Evolutionary conservation across 1,140 invertebrate genomes (phyloP), one percentile per base, ranked within the genome.

Genomic region (Pseudomyrmex pallidus): DNA sequence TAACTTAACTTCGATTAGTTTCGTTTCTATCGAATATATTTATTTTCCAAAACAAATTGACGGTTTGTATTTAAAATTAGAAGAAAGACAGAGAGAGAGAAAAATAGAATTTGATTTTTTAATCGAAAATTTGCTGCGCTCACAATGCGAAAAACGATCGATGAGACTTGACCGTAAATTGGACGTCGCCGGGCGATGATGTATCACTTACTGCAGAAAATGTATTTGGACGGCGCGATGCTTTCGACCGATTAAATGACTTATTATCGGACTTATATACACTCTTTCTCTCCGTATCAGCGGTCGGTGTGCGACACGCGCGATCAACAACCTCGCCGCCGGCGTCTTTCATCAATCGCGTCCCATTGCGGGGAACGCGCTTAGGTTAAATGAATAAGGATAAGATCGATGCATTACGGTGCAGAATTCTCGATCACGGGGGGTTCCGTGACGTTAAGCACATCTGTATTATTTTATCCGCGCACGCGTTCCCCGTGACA

Each of bases 381-480:
- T 70, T 17, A 70, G 54, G 66, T 80, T 70, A 80, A 72, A 80
- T 59, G 76, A 80, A 80, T 72, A 48, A 70, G 64, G 76, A 78
- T 78, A 78, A 70, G 76, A 72, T 72, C 76, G 66, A 80, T 72
- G 76, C 66, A 48, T 80, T 80, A 80, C 76, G 15, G 5, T 72
- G 76, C 76, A 80, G 76, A 72, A 80, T 80, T 80, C 48, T 70
- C 66, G 76, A 80, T 61, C 46, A 70, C 54, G 35, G 25, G 9
- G 9, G 15, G n/a, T 80, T 80, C 68, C 54, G 46, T 72, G 46
- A 80, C 54, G 22, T 59, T 80, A 72, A 72, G 35, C 76, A 70
- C 54, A 59, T 80, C 76, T 80, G 48, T 80, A 80, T 78, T 78
- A 78, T 80, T 80, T 70, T 80, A 80, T 80, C 76, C 12, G n/a